A percentile compares a stretch with the other conserved stretches of the same genome.
phyloP scores from a whole-genome alignment of 1,140 invertebrate genomes.

The Leptinotarsa texana region DNA sequence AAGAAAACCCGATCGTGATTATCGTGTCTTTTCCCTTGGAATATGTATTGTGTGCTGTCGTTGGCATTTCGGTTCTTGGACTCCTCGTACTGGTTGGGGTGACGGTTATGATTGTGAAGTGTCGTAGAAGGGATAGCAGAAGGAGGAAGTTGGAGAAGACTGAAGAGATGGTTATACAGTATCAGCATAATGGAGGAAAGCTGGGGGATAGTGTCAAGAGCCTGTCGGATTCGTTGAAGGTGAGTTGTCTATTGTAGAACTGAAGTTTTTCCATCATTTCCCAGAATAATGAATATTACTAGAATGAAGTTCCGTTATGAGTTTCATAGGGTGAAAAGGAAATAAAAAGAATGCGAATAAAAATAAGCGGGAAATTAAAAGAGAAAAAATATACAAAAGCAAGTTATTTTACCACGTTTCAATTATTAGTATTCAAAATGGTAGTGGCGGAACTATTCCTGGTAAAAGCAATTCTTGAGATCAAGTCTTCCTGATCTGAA shows the following conservation, averaged over 20 bases:
- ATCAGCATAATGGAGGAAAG: constrained; percentile 48
- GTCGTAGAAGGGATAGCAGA: constrained; percentile 57
- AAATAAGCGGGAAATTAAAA: too few relatives aligned
- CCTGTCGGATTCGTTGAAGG: constrained; percentile 21
- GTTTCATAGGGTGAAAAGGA: too few relatives aligned
- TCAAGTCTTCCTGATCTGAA: too few relatives aligned
- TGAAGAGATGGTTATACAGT: constrained; percentile 53
- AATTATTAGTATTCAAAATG: too few relatives aligned
- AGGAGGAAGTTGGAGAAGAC: constrained; percentile 46
- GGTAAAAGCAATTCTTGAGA: too few relatives aligned
- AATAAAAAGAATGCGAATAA: too few relatives aligned
- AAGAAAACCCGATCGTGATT: constrained; percentile 69
- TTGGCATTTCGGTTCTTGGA: constrained; percentile 59
- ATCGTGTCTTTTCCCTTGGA: constrained; percentile 68
- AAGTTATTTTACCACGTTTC: too few relatives aligned
- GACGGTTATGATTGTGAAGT: constrained; percentile 64
- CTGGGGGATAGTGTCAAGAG: constrained; percentile 28
- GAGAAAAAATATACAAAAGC: too few relatives aligned
- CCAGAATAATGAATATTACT: too few relatives aligned
- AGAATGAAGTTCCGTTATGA: too few relatives aligned
- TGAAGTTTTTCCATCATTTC: too few relatives aligned
- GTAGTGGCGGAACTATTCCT: too few relatives aligned
- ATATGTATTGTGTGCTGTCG: constrained; percentile 69
- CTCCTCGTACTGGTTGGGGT: constrained; percentile 66
- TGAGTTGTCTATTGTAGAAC: not conserved